Base-by-base conservation (phyloP, 2,113 vertebrate genomes). In the Pandion haliaetus region DNA sequence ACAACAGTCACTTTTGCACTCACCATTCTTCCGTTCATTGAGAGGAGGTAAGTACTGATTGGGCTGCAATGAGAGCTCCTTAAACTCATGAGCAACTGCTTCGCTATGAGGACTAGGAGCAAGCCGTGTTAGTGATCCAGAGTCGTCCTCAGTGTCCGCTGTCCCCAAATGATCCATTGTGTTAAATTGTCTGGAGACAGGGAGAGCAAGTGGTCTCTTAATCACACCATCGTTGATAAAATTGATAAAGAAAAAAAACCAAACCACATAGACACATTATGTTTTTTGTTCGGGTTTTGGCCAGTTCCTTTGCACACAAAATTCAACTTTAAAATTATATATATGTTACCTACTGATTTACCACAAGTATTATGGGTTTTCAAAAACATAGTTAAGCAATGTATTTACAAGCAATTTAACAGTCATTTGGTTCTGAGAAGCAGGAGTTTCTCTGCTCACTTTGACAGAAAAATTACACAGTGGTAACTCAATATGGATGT, bases 81-180 rank as follows among this genome's bases (percentile, higher is more conserved):
- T 98, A 93, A 99, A 97, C 94, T 99, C 99, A 4, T 99, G 99
- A 7, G 99, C 99, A 81, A 99, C 99, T 3, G 99, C 99, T 98
- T 99, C 99, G 38, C 99, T 99, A 70, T 99, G 99, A 47, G 99
- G 99, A 91, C 99, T 99, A 45, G 99, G 98, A 52, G 98, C 98
- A 62, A 99, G 98, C 40, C 98, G 96, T 14, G 97, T 96, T 54
- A 97, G 95, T 24, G 98, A 97, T 50, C 98, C 98, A n/a, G 98
- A 90, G 65, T 99, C 99, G 7, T 99, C 99, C 95, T 99, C 99
- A 2, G 93, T 71, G 34, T 98, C 98, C 1, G 97, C 82, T 28
- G 97, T 88, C 95, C 97, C 98, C 91, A 97, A 40, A 95, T 96
- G 98, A 97, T 99, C 99, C 99, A 99, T 99, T 13, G 71, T 97